Evolutionary conservation across 2,797 vertebrate genomes (phyloP), one percentile per base, ranked within the genome.

Genomic region (Thalassophryne amazonica): DNA sequence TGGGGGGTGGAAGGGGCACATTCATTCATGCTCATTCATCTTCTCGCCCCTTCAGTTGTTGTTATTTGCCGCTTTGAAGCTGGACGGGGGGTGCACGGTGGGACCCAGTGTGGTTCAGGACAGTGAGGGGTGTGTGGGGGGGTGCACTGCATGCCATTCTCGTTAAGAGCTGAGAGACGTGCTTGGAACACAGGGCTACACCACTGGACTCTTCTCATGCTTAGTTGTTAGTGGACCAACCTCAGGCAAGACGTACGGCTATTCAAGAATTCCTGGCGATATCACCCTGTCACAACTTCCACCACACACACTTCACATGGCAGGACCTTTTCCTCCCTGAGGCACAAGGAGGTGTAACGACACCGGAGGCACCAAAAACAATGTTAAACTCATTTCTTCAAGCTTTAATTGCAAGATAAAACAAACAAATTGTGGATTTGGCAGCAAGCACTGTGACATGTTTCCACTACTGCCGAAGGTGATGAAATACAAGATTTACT

Each of bases 11-110:
- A 52, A 29, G 69, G 67, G 73, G 51, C 56, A 72, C 76, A 84
- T 84, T 86, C 85, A 86, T 88, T 84, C 86, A 86, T 86, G 77
- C 78, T 83, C 81, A 86, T 83, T 83, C 86, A 85, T 76, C 81
- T 77, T 72, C 77, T 71, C 55, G 67, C 52, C 65, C 68, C 62
- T 73, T 83, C 74, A 76, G 71, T 86, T 86, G 80, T 83, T 86
- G 67, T 87, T 87, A 78, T 86, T 83, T 80, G 70, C 76, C 39
- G 61, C 83, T 87, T 87, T 88, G 80, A 87, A 87, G 81, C 73
- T 36, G 59, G 70, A 67, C 60, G 77, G 72, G 74, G 69, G 78
- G 64, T 56, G 69, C 65, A 74, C 64, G 45, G 74, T 76, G 73
- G 77, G 81, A 73, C 70, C 74, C 66, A 76, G 62, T 65, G 56